phyloP scores from a whole-genome alignment of 2,888 invertebrate species.

The Cataglyphis altisquamis region DNA sequence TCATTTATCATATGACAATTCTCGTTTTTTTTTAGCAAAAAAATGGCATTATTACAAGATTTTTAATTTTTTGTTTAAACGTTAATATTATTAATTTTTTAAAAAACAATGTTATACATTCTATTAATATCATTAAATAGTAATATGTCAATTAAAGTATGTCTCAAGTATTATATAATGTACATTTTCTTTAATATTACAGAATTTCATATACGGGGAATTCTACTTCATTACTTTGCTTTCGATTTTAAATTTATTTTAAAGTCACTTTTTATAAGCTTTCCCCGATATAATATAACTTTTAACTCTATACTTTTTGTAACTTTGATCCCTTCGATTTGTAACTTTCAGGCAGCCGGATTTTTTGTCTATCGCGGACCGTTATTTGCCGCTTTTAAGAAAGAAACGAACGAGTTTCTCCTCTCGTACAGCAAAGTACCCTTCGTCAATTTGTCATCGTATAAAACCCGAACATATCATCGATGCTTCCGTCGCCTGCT shows the following conservation, averaged over 20 bases:
- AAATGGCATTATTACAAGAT: neutral
- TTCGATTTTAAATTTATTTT: constrained; percentile 4
- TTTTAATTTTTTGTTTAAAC: neutral
- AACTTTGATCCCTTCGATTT: constrained; percentile 17
- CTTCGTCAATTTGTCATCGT: constrained; percentile 64
- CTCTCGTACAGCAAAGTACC: constrained; percentile 33
- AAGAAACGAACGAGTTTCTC: constrained; percentile 24
- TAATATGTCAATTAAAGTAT: neutral
- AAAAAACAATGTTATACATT: neutral
- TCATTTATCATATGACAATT: no score
- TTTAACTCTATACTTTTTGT: constrained; percentile 9
- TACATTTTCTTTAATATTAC: neutral
- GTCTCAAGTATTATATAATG: neutral
- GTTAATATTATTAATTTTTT: neutral
- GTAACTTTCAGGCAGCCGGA: neutral
- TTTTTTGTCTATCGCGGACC: neutral
- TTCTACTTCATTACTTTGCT: neutral
- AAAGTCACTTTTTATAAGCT: constrained; percentile 12
- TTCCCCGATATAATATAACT: neutral
- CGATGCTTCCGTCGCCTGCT: constrained; percentile 19
- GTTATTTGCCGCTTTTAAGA: constrained; percentile 13
- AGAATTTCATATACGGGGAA: neutral
- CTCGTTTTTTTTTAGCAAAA: no score
- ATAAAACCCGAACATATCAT: constrained; percentile 42
- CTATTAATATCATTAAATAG: neutral